Evolutionary conservation across 1,140 invertebrate species (phyloP).

Genomic region (Heliconius hewitsoni): DNA sequence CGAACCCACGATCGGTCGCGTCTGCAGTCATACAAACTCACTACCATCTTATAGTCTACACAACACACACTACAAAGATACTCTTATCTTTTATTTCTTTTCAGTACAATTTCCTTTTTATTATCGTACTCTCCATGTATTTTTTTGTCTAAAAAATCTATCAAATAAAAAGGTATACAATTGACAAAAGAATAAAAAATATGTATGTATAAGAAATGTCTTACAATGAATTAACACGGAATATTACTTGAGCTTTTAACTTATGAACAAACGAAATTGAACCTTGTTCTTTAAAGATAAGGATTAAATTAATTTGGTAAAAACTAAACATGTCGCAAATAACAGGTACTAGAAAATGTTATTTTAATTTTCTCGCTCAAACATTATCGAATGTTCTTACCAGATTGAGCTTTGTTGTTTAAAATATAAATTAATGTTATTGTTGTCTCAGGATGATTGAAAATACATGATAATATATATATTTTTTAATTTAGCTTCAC

Average conservation of each 20-base stretch:
- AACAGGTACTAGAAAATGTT: background rate
- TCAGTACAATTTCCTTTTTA: background rate
- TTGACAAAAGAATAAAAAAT: background rate
- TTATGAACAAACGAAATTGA: background rate
- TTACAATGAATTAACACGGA: conserved; percentile 15
- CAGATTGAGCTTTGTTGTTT: conserved; percentile 7
- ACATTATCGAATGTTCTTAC: conserved; percentile 15
- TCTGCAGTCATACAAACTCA: too few relatives aligned
- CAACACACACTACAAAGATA: too few relatives aligned
- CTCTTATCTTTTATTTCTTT: background rate
- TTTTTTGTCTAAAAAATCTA: background rate
- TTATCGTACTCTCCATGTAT: background rate
- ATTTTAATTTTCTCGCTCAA: conserved; percentile 23
- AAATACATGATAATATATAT: too few relatives aligned
- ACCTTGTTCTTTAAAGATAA: background rate
- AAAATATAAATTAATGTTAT: too few relatives aligned
- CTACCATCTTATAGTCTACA: too few relatives aligned
- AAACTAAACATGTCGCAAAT: background rate
- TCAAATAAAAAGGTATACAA: background rate
- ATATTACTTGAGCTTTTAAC: conserved; percentile 6
- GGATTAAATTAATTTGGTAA: background rate
- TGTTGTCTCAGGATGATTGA: too few relatives aligned
- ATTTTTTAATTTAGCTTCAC: too few relatives aligned
- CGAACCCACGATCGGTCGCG: too few relatives aligned
- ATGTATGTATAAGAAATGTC: background rate